Percentiles rank a stretch among this genome's conserved stretches.
phyloP scores from a whole-genome alignment of 2,797 vertebrate genomes.

The Takifugu ocellatus region DNA sequence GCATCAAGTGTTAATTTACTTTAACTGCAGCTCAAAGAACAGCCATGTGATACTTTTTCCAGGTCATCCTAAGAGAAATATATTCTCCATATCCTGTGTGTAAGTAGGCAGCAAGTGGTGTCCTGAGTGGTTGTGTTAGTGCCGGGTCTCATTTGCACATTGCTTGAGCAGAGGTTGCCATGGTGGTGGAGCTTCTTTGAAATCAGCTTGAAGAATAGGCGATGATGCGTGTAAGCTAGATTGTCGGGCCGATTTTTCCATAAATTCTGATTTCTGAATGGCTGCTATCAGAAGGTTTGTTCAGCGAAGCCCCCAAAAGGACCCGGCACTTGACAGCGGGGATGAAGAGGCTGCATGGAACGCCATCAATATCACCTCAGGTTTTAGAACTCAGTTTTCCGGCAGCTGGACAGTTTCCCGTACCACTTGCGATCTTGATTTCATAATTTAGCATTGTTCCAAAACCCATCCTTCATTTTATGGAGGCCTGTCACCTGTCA shows the following conservation, averaged over 20 bases:
- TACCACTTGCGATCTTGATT: slow-evolving; percentile 6
- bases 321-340: too few species aligned
- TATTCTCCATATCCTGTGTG: background rate
- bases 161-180: slow-evolving; percentile 28
- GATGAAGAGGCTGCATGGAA: too few species aligned
- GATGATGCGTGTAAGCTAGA: slow-evolving; percentile 30
- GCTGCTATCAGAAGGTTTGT: too few species aligned
- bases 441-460: slow-evolving; percentile 19
- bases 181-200: slow-evolving; percentile 10
- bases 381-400: background rate
- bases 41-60: too few species aligned
- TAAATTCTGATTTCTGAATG: slow-evolving; percentile 2
- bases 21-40: too few species aligned
- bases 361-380: too few species aligned
- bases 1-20: too few species aligned
- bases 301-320: too few species aligned
- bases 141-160: slow-evolving; percentile 38
- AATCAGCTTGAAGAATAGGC: slow-evolving; percentile 29
- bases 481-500: slow-evolving; percentile 33
- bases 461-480: slow-evolving; percentile 24
- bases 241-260: slow-evolving; percentile 33
- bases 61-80: too few species aligned
- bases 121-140: slow-evolving; percentile 12
- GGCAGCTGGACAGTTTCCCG: slow-evolving; percentile 5
- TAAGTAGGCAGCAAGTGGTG: slow-evolving; percentile 13